Conservation (phyloP, 1,140 invertebrate species). For the Whitmania pigra region DNA sequence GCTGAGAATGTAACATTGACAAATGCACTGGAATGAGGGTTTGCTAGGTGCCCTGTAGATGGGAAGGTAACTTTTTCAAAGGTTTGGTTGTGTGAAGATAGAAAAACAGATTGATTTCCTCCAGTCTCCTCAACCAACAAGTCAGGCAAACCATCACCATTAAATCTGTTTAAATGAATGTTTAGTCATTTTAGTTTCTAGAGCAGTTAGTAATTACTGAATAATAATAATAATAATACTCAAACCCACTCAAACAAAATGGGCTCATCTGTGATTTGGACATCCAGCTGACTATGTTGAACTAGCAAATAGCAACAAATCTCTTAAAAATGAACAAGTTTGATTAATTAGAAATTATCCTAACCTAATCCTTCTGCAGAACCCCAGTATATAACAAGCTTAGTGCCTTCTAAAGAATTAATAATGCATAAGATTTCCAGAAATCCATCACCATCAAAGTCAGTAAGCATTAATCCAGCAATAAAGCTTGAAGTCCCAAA, state of each 20-base stretch:
- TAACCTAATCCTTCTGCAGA: not conserved
- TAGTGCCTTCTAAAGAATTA: not conserved
- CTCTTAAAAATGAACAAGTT: not conserved
- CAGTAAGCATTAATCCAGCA: not conserved
- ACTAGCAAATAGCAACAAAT: not conserved
- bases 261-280: not conserved
- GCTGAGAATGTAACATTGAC: not conserved
- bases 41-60: too few relatives aligned
- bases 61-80: not conserved
- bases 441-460: conserved; percentile 7
- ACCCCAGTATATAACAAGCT: not conserved
- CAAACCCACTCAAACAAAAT: conserved; percentile 1
- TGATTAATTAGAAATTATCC: not conserved
- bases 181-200: not conserved
- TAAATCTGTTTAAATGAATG: not conserved
- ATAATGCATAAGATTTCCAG: not conserved
- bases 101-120: not conserved
- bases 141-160: not conserved
- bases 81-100: not conserved
- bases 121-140: not conserved
- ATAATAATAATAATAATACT: not conserved
- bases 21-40: too few relatives aligned
- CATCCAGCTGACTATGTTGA: not conserved
- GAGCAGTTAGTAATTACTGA: not conserved
- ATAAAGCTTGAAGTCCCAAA: not conserved